Base-by-base conservation (phyloP, 1,140 invertebrate genomes). In the Plodia interpunctella region DNA sequence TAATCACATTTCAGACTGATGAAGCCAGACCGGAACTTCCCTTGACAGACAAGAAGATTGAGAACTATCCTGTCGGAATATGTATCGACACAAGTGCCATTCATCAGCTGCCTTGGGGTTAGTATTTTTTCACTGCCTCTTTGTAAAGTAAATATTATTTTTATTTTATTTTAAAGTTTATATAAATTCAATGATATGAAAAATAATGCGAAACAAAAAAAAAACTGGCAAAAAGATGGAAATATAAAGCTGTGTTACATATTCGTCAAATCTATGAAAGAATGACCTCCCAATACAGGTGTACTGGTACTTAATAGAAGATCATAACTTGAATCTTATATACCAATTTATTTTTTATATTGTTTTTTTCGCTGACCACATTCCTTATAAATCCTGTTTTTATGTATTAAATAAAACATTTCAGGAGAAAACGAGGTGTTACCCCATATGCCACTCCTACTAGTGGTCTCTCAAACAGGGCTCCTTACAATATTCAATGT, bases 1-100 rank as follows among this genome's bases (percentile, higher is more conserved):
- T 25, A 25, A 32, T 32, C 30, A 52, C 50, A 55, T 75, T 74
- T 2, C 66, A 91, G 78, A 67, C 87, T 15, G 96, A 96, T 80
- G 91, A 92, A 72, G 92, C 92, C 0, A 87, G 95, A 62, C 94
- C 95, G 18, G 94, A 96, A 78, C 75, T 96, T 44, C 95, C 95
- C 1, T 73, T 96, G 10, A 92, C 91, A 52, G 90, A 92, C 30
- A 90, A 90, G 49, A 93, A 91, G 70, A 90, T 91, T 75, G 95
- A 96, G 70, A 95, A 94, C 18, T 94, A 92, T 72, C 94, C 95
- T 2, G 74, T 95, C 49, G 95, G 95, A 19, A 79, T 95, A 54
- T 90, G 90, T 30, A 88, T 94, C 6, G 94, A 95, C 72, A 93
- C 91, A 10, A 92, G 92, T 15, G 91, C 92, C 1, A 90, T 92